Conservation (phyloP, 2,113 vertebrate genomes). For the Ammospiza nelsoni region DNA sequence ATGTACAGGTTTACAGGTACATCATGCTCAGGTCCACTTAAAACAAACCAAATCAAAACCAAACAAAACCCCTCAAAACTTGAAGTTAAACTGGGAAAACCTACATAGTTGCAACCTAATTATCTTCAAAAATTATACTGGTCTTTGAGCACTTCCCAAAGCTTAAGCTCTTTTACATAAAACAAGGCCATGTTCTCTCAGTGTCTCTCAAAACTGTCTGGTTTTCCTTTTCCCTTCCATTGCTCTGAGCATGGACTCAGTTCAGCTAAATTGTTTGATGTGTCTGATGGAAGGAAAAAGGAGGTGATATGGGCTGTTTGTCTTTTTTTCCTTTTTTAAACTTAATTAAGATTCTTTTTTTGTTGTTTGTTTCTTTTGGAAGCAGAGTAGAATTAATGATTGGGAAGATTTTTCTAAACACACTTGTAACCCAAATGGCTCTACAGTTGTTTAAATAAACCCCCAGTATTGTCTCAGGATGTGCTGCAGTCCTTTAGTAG, state of each 20-base stretch:
- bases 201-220: neutral
- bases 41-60: neutral
- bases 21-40: neutral
- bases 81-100: neutral
- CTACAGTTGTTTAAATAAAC: neutral
- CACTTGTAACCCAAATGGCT: neutral
- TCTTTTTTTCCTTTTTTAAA: neutral
- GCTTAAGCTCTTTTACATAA: neutral
- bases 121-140: neutral
- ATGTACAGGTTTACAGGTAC: neutral
- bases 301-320: neutral
- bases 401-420: neutral
- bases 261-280: neutral
- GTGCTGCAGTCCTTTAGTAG: neutral
- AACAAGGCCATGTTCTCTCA: neutral
- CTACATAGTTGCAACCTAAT: neutral
- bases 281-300: neutral
- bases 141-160: neutral
- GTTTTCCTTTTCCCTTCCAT: neutral
- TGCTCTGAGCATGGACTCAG: neutral
- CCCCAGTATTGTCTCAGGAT: neutral
- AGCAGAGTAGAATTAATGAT: neutral
- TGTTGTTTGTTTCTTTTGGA: neutral
- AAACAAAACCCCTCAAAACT: accelerated
- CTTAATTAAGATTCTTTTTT: neutral